phyloP scores from a whole-genome alignment of 1,140 invertebrate genomes.

The Rhyzopertha dominica region DNA sequence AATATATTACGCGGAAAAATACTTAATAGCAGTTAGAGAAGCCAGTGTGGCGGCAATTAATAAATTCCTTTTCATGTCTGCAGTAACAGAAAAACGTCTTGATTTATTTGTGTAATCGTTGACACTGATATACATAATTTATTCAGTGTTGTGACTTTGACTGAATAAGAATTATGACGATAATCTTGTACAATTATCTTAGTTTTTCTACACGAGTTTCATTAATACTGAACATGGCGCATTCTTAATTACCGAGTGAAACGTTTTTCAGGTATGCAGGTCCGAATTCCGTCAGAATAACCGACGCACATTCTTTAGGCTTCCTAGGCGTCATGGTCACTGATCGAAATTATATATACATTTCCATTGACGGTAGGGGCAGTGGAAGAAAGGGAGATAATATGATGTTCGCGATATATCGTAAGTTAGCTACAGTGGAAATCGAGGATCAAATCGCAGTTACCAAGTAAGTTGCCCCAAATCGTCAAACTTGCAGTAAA shows the following conservation, averaged over 20 bases:
- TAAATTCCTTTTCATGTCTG: no score
- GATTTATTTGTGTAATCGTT: no score
- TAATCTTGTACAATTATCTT: not conserved
- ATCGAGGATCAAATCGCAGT: conserved; percentile 81
- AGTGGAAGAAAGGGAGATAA: conserved; percentile 78
- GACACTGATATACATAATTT: no score
- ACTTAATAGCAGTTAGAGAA: no score
- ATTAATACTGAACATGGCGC: not conserved
- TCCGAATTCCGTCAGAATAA: conserved; percentile 74
- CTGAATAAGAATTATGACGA: no score
- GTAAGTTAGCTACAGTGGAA: conserved; percentile 81
- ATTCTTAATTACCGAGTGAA: not conserved
- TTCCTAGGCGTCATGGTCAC: conserved; percentile 79
- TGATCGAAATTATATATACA: conserved; percentile 77
- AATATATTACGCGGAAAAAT: no score
- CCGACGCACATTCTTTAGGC: conserved; percentile 67
- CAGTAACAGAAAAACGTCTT: no score
- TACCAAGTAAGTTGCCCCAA: conserved; percentile 57
- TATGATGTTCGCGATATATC: conserved; percentile 77
- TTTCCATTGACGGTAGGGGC: conserved; percentile 83
- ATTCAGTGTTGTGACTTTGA: no score
- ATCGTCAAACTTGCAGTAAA: conserved; percentile 38
- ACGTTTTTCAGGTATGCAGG: conserved; percentile 69
- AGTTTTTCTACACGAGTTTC: not conserved
- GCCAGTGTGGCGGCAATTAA: no score